phyloP scores from a whole-genome alignment of 2,888 invertebrate species.

The Hemithea aestivaria region DNA sequence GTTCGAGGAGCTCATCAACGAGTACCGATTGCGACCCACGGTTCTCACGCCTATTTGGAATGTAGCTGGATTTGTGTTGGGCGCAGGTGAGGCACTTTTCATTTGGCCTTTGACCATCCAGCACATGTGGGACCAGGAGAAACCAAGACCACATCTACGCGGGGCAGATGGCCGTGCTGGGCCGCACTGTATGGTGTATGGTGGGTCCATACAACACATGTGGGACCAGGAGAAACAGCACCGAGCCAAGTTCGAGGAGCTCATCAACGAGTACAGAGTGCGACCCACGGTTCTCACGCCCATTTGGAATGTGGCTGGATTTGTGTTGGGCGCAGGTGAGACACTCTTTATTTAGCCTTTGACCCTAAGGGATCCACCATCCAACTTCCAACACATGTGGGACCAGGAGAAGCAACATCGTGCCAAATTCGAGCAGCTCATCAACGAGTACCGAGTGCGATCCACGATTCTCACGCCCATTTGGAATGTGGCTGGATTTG shows the following conservation, averaged over 20 bases:
- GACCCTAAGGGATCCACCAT: too few relatives aligned
- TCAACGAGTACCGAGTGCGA: conserved; percentile 92
- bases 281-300: conserved; percentile 94
- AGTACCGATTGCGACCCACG: conserved; percentile 94
- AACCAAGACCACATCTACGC: conserved; percentile 99
- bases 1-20: conserved; percentile 93
- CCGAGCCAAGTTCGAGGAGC: conserved; percentile 91
- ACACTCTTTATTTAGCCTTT: too few relatives aligned
- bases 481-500: conserved; percentile 97
- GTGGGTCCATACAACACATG: conserved; percentile 94
- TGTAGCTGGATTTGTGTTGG: conserved; percentile 93
- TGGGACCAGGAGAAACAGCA: conserved; percentile 99
- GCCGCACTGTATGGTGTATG: conserved; percentile 86
- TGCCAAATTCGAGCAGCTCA: conserved; percentile 92
- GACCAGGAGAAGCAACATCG: conserved; percentile 94
- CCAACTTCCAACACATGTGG: background rate
- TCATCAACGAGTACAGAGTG: conserved; percentile 92
- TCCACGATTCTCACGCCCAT: conserved; percentile 94
- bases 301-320: conserved; percentile 97
- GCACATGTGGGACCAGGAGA: too few relatives aligned
- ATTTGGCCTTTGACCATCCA: too few relatives aligned
- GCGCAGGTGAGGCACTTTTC: conserved; percentile 87
- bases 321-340: conserved; percentile 89
- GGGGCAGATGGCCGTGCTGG: conserved; percentile 96
- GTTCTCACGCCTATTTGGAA: conserved; percentile 96